Evolutionary conservation across 2,888 invertebrate species (phyloP).

Genomic region (Drosophila paracracens): DNA sequence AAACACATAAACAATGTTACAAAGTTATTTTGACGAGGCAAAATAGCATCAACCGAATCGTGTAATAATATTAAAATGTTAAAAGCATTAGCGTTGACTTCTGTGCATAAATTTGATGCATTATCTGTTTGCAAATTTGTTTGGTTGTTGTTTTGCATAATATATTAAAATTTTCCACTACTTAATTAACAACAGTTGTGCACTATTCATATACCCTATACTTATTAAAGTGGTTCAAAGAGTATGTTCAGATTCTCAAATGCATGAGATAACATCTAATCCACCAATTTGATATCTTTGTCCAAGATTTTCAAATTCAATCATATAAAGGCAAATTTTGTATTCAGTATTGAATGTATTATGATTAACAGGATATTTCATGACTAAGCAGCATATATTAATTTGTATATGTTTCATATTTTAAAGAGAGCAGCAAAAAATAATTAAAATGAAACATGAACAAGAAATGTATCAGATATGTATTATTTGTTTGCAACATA

Average conservation of each 20-base stretch:
- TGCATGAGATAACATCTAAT: background rate
- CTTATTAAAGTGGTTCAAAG: background rate
- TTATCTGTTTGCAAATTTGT: constrained; percentile 41
- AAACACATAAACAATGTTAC: background rate
- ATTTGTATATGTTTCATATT: background rate
- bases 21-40: constrained; percentile 14
- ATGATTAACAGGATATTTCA: constrained; percentile 7
- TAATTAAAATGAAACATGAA: constrained; percentile 50
- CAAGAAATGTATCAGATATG: constrained; percentile 16
- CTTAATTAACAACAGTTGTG: constrained; percentile 38
- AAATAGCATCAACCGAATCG: constrained; percentile 9
- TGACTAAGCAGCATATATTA: background rate
- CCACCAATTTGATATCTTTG: background rate
- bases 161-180: constrained; percentile 23
- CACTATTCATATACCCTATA: constrained; percentile 8
- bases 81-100: constrained; percentile 58
- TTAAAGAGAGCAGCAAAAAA: constrained; percentile 29
- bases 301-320: background rate
- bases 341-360: too few relatives aligned
- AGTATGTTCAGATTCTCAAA: background rate
- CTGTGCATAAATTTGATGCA: constrained; percentile 46
- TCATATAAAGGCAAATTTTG: background rate
- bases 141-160: constrained; percentile 28
- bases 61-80: constrained; percentile 23
- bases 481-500: constrained; percentile 34